These are phyloP conservation scores for Aramus guarauna DNA, from an alignment of 2,113 vertebrate genomes.

Conservation along the genomic window DNA sequence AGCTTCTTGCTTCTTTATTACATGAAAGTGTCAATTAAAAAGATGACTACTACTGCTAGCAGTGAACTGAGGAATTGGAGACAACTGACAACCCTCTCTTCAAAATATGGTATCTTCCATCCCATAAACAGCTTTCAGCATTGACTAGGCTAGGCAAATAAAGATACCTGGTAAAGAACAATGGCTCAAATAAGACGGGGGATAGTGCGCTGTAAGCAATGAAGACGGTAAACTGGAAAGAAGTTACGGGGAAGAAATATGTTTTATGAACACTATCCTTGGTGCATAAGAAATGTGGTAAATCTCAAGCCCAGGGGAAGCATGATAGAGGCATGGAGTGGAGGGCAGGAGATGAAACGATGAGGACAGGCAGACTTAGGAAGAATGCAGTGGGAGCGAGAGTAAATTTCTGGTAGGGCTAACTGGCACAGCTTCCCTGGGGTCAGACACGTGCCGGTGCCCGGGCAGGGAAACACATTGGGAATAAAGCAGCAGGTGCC, in stretches of 20 bases:
- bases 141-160: background rate
- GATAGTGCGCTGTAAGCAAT: background rate
- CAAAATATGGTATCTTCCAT: background rate
- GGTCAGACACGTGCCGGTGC: background rate
- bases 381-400: background rate
- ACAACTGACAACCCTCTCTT: background rate
- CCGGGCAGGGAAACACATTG: background rate
- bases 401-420: background rate
- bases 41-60: background rate
- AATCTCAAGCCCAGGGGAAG: background rate
- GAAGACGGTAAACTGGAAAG: background rate
- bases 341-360: background rate
- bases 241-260: background rate
- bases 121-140: background rate
- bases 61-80: background rate
- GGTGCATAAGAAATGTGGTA: background rate
- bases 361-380: background rate
- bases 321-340: fast-evolving
- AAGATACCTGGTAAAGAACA: background rate
- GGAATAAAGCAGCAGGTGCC: background rate
- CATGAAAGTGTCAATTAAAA: background rate
- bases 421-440: background rate
- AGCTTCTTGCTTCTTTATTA: background rate
- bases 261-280: background rate
- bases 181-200: background rate